Evolutionary conservation across 2,888 invertebrate species (phyloP).

Genomic region (Himalopsyche anomala): DNA sequence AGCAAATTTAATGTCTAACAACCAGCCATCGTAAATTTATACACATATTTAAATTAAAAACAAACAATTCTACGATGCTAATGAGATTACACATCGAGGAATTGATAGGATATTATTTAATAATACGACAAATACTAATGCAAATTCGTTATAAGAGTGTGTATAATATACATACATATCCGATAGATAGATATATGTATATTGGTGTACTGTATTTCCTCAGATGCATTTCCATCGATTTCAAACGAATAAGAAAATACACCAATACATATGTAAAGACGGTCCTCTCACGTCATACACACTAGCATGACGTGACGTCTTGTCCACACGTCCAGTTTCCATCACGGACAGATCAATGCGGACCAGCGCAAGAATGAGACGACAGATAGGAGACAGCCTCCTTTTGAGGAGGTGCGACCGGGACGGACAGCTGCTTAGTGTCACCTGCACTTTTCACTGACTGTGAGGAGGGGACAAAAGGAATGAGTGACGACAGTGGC

Average conservation of each 20-base stretch:
- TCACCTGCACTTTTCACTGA: constrained; percentile 77
- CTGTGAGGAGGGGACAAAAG: constrained; percentile 41
- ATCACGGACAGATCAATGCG: constrained; percentile 76
- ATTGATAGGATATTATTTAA: no score
- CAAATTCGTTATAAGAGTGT: no score
- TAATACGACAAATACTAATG: no score
- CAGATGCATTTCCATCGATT: constrained; percentile 31
- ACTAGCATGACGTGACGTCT: constrained; percentile 36
- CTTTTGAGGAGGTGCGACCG: constrained; percentile 62
- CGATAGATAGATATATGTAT: no score
- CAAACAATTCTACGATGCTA: no score
- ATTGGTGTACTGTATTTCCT: neutral
- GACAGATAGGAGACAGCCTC: constrained; percentile 54
- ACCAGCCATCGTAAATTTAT: no score
- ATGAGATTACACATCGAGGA: no score
- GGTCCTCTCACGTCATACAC: neutral
- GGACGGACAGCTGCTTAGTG: constrained; percentile 66
- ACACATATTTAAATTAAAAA: no score
- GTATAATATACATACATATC: no score
- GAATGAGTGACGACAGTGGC: constrained; percentile 16
- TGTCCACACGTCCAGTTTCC: constrained; percentile 69
- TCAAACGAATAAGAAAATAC: constrained; percentile 27
- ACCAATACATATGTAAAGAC: neutral
- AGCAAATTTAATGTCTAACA: no score
- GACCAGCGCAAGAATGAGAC: constrained; percentile 69